Evolutionary conservation across 2,797 vertebrate species (phyloP).

Genomic region (Pachyuromys duprasi): DNA sequence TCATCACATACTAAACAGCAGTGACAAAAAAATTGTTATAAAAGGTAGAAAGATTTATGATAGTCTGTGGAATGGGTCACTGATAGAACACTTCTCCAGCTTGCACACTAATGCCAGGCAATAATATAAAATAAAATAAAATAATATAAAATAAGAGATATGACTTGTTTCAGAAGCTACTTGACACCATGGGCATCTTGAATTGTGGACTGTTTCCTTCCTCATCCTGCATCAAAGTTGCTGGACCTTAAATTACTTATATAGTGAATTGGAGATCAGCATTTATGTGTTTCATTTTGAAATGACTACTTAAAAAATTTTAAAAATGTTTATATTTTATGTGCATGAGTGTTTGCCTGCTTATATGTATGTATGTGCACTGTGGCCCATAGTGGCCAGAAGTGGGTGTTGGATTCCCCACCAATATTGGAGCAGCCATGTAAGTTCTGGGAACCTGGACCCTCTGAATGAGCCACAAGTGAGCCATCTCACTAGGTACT

Average conservation of each 20-base stretch:
- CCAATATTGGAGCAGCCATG: background rate
- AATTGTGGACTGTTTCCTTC: slow-evolving; percentile 50
- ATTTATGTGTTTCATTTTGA: slow-evolving; percentile 44
- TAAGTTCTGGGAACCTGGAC: background rate
- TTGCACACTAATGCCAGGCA: background rate
- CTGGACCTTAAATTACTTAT: slow-evolving; percentile 62
- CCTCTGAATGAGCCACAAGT: background rate
- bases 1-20: slow-evolving; percentile 46
- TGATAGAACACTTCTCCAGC: background rate
- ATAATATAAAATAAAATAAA: too few relatives aligned
- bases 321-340: background rate
- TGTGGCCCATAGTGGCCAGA: background rate
- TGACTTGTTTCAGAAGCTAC: background rate
- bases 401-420: background rate
- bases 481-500: background rate
- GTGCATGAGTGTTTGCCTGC: background rate
- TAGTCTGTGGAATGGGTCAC: background rate
- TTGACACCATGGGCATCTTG: background rate
- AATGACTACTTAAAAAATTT: background rate
- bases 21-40: background rate
- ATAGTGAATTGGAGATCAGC: background rate
- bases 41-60: background rate
- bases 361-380: background rate
- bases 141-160: too few relatives aligned
- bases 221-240: background rate